A percentile compares a stretch with the other conserved stretches of the same genome.
These are phyloP conservation scores for Drosophila busckii DNA, from an alignment of 1,140 invertebrate species.

Conservation along the genomic window DNA sequence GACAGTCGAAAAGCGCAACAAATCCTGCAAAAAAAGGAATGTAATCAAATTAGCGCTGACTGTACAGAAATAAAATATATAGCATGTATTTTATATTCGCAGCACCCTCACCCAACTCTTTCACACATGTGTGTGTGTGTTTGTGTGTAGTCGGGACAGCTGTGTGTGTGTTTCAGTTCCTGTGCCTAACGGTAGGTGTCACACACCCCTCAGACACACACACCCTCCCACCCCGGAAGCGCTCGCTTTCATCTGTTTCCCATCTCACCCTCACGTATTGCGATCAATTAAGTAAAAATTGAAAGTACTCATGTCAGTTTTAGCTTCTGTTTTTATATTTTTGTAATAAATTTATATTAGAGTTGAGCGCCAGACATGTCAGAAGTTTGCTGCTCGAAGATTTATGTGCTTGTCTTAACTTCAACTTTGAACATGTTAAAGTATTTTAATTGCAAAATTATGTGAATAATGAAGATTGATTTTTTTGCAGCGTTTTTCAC, in stretches of 20 bases:
- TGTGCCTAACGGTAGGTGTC: slow-evolving; percentile 29
- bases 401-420: slow-evolving; percentile 32
- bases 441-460: slow-evolving; percentile 51
- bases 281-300: slow-evolving; percentile 59
- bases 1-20: slow-evolving; percentile 16
- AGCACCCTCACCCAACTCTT: slow-evolving; percentile 37
- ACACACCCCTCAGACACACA: slow-evolving; percentile 1
- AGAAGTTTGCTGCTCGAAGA: slow-evolving; percentile 12
- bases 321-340: slow-evolving; percentile 13
- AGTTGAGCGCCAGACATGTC: slow-evolving; percentile 30
- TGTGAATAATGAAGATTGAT: slow-evolving; percentile 64
- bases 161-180: slow-evolving; percentile 8
- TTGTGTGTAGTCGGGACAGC: slow-evolving; percentile 13
- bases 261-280: slow-evolving; percentile 7
- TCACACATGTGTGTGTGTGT: slow-evolving; percentile 14
- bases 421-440: slow-evolving; percentile 6
- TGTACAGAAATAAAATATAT: slow-evolving; percentile 34
- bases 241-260: slow-evolving; percentile 9
- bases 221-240: slow-evolving; percentile 22
- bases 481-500: slow-evolving; percentile 18
- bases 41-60: slow-evolving; percentile 43
- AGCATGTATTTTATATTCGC: slow-evolving; percentile 26
- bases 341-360: slow-evolving; percentile 63
- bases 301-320: slow-evolving; percentile 28
- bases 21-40: slow-evolving; percentile 13